Conservation (phyloP, 2,888 invertebrate genomes). For the Cecidostiba fungosa region DNA sequence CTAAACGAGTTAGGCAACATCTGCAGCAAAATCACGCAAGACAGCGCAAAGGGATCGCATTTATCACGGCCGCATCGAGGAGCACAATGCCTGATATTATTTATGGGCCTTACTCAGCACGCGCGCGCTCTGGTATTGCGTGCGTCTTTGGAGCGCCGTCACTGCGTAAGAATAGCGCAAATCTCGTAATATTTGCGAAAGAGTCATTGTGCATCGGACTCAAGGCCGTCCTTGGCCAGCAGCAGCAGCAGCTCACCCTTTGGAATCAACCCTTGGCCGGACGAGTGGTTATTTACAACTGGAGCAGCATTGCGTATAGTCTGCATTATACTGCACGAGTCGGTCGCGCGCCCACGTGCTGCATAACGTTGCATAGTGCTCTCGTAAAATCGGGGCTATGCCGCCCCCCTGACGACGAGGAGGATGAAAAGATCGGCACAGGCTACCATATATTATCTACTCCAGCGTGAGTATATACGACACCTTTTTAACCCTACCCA, state of each 20-base stretch:
- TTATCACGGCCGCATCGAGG: conserved; percentile 51
- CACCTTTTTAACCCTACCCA: conserved; percentile 76
- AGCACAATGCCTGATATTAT: conserved; percentile 53
- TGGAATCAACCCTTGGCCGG: conserved; percentile 72
- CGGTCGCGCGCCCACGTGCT: conserved; percentile 47
- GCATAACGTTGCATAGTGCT: conserved; percentile 4
- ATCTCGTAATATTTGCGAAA: conserved; percentile 27
- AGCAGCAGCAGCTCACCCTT: conserved; percentile 49
- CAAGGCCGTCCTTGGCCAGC: conserved; percentile 48
- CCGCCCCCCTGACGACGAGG: background rate
- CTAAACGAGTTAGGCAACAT: conserved; percentile 59
- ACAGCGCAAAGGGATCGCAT: conserved; percentile 45
- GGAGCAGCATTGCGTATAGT: conserved; percentile 69
- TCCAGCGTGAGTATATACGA: background rate
- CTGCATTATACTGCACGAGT: conserved; percentile 18
- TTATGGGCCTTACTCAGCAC: conserved; percentile 30
- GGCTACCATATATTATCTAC: conserved; percentile 72
- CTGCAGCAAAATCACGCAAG: conserved; percentile 49
- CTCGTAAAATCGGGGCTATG: conserved; percentile 28
- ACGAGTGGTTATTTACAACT: conserved; percentile 76
- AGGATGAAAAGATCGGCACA: background rate
- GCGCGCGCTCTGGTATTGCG: conserved; percentile 33
- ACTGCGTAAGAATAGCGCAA: conserved; percentile 12
- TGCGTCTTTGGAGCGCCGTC: background rate
- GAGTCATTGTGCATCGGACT: background rate